Evolutionary conservation across 2,113 vertebrate species (phyloP), one percentile per base, ranked within the genome.

Genomic region (Edolisoma coerulescens): DNA sequence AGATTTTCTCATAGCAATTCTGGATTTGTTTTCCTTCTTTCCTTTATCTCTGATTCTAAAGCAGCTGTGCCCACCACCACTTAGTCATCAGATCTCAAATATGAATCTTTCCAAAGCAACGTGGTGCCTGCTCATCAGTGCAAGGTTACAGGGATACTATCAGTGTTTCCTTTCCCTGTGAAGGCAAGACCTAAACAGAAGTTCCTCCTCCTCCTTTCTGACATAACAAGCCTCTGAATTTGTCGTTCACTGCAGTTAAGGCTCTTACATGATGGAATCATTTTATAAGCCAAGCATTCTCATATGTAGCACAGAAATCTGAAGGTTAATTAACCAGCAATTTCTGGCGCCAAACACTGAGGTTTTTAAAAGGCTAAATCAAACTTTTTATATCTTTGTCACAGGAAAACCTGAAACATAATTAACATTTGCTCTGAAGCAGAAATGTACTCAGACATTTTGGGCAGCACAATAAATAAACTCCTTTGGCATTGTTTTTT

Each of bases 161-260:
- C 94, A 91, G 86, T 93, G 92, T 95, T 96, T 97, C 94, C 95
- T 96, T 91, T 94, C 95, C 93, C 89, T 92, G 84, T 54, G 84
- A 93, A 96, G 92, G 96, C 94, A 95, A 97, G 95, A 94, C 94
- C 95, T 93, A 96, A 70, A 93, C 94, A 93, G 73, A 97, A 97
- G 97, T 97, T 97, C 84, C 97, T 97, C 97, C 97, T 97, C 97
- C 96, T 97, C 95, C 96, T 95, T 95, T 97, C 96, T 97, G 96
- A 97, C 96, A 97, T 96, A 95, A 96, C 95, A 97, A 95, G 95
- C 94, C 95, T 90, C 93, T 96, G 94, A 96, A 95, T 96, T 95
- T 91, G 89, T 95, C 71, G 74, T 93, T 97, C 92, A 82, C 91
- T 94, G 95, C 95, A 86, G 84, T 90, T 94, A 95, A 86, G 90